Conservation (phyloP, 1,140 invertebrate genomes). For the Drosophila oshimai region DNA sequence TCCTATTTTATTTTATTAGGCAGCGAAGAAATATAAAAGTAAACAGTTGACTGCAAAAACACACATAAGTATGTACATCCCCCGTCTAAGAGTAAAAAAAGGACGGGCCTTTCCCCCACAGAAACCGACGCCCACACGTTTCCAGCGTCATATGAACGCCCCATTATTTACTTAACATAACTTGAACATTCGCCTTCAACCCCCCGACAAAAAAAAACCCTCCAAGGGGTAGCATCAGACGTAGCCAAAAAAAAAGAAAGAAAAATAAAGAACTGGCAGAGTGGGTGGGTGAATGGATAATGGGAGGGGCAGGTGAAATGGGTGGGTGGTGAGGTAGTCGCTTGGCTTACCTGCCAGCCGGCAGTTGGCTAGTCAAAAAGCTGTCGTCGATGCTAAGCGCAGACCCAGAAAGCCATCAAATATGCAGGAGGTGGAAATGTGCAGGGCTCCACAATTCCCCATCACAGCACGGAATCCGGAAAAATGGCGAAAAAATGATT, state of each 20-base stretch:
- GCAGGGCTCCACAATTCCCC: slow-evolving; percentile 1
- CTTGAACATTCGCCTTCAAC: slow-evolving; percentile 68
- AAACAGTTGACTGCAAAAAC: slow-evolving; percentile 71
- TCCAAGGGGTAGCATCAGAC: slow-evolving; percentile 29
- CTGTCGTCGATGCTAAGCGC: slow-evolving; percentile 77
- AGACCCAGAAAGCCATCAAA: slow-evolving; percentile 63
- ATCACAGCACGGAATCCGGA: slow-evolving; percentile 12
- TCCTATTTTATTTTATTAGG: slow-evolving; percentile 78
- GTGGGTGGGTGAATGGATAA: neutral
- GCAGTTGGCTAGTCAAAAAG: slow-evolving; percentile 76
- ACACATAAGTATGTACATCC: slow-evolving; percentile 30
- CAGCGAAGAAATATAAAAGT: slow-evolving; percentile 67
- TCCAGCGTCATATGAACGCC: slow-evolving; percentile 73
- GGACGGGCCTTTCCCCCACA: neutral
- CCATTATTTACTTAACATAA: slow-evolving; percentile 81
- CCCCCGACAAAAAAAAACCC: slow-evolving; percentile 17
- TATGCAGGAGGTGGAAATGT: slow-evolving; percentile 58
- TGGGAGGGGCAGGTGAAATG: too few relatives aligned
- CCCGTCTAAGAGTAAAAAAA: neutral
- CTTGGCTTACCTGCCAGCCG: slow-evolving; percentile 71
- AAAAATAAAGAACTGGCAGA: slow-evolving; percentile 25
- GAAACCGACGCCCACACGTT: slow-evolving; percentile 38
- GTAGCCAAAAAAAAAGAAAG: slow-evolving; percentile 47
- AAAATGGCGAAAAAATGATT: slow-evolving; percentile 77
- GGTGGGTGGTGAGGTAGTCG: slow-evolving; percentile 7